A percentile compares a stretch with the other conserved stretches of the same genome.
These are phyloP conservation scores for Elachura formosa DNA, from an alignment of 2,113 vertebrate species.

Conservation along the genomic window DNA sequence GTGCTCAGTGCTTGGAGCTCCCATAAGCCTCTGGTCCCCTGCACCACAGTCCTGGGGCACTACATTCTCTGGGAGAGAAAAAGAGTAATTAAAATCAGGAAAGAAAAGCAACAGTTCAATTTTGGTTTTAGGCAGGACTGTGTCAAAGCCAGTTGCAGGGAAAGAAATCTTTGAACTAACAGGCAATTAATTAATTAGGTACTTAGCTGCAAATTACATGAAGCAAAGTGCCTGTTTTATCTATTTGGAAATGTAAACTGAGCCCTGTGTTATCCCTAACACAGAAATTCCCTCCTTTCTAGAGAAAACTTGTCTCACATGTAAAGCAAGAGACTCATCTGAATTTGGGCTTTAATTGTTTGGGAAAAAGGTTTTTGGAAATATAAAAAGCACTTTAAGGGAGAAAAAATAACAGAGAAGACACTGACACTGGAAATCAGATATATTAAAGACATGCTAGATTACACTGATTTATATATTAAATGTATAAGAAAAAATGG, in stretches of 20 bases:
- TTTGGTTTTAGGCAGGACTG: background rate
- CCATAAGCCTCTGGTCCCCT: background rate
- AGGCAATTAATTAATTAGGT: constrained; percentile 38
- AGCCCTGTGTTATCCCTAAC: background rate
- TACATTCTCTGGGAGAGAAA: fast-evolving
- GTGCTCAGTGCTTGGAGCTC: fast-evolving
- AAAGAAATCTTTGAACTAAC: constrained; percentile 1
- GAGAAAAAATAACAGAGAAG: background rate
- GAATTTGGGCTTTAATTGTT: fast-evolving
- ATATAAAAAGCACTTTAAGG: background rate
- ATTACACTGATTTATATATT: background rate
- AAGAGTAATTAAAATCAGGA: background rate
- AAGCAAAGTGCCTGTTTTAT: background rate
- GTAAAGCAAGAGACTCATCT: background rate
- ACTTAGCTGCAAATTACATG: constrained; percentile 1
- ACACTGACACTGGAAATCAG: background rate
- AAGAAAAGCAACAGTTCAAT: background rate
- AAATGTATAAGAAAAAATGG: background rate
- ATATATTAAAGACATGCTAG: background rate
- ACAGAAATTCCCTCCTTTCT: background rate
- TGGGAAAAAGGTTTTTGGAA: background rate
- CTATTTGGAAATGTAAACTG: background rate
- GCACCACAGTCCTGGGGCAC: background rate
- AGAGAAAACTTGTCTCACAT: background rate
- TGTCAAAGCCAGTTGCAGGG: background rate